Percentiles rank a stretch among this genome's conserved stretches.
Conservation (phyloP, 1,140 invertebrate species). For the Lithobius niger region DNA sequence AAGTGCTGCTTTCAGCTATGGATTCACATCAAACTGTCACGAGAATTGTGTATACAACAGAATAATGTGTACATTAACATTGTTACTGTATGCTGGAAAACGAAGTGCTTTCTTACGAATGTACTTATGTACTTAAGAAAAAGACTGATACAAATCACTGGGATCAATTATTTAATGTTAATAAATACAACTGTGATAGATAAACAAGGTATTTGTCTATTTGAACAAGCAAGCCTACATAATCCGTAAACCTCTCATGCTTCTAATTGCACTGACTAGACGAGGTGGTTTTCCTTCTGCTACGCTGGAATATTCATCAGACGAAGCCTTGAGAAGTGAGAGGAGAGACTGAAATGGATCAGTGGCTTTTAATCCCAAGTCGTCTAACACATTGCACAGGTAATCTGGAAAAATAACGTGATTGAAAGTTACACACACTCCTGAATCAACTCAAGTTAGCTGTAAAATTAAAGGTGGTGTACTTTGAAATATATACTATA, state of each 20-base stretch:
- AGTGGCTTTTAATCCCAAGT: conserved; percentile 57
- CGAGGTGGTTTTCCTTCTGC: conserved; percentile 48
- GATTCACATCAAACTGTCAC: not conserved
- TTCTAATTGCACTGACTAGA: conserved; percentile 54
- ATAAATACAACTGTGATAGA: too few species aligned
- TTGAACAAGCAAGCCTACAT: too few species aligned
- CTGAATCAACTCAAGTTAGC: not conserved
- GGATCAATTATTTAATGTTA: too few species aligned
- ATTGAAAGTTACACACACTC: conserved; percentile 1
- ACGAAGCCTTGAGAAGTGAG: conserved; percentile 46
- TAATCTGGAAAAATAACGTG: conserved; percentile 57
- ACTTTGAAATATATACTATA: conserved; percentile 6
- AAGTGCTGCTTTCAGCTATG: not conserved
- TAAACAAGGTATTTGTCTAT: too few species aligned
- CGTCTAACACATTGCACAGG: conserved; percentile 67
- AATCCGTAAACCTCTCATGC: conserved; percentile 45
- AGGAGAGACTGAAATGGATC: conserved; percentile 54
- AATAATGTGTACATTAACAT: not conserved
- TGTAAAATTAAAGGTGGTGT: not conserved
- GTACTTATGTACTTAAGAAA: too few species aligned
- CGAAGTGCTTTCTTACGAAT: too few species aligned
- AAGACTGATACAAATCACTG: too few species aligned
- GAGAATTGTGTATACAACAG: not conserved
- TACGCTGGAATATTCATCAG: conserved; percentile 50
- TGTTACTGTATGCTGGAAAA: too few species aligned